phyloP scores from a whole-genome alignment of 1,140 invertebrate species.

The Drosophila kohkoa region DNA sequence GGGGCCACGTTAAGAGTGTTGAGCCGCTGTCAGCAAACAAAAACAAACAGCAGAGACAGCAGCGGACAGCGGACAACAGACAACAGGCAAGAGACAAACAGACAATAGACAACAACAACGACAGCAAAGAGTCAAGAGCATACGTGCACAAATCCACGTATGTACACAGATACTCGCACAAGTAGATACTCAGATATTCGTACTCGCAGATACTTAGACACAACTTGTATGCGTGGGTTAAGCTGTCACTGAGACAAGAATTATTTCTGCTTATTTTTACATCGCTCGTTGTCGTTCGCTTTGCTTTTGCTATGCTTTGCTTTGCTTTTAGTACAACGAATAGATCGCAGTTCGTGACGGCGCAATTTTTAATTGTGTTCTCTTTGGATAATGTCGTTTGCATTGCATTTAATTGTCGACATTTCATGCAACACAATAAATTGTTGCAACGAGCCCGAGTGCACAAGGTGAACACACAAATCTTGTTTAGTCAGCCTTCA shows the following conservation, averaged over 20 bases:
- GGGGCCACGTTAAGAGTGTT: conserved; percentile 35
- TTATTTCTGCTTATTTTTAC: conserved; percentile 83
- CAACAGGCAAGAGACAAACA: conserved; percentile 4
- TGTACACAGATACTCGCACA: conserved; percentile 11
- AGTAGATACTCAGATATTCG: conserved; percentile 31
- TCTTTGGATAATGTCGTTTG: conserved; percentile 53
- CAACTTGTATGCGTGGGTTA: conserved; percentile 70
- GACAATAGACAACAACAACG: background rate
- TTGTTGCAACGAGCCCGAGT: conserved; percentile 43
- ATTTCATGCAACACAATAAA: conserved; percentile 75
- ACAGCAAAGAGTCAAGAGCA: conserved; percentile 55
- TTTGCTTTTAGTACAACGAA: conserved; percentile 30
- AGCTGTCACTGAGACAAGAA: conserved; percentile 81
- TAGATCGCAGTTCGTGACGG: conserved; percentile 66
- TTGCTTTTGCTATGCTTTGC: conserved; percentile 33
- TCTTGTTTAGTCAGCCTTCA: conserved; percentile 31
- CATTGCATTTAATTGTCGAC: conserved; percentile 79
- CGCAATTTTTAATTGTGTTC: conserved; percentile 52
- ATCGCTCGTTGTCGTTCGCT: conserved; percentile 46
- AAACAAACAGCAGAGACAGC: conserved; percentile 8
- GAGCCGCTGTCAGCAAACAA: conserved; percentile 40
- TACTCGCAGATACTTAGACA: conserved; percentile 35
- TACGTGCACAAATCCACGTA: conserved; percentile 52
- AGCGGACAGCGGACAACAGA: no score
- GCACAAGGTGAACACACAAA: conserved; percentile 58